Conservation (phyloP, 37 sponge, comb jelly and placozoan species). For the Mnemiopsis leidyi region DNA sequence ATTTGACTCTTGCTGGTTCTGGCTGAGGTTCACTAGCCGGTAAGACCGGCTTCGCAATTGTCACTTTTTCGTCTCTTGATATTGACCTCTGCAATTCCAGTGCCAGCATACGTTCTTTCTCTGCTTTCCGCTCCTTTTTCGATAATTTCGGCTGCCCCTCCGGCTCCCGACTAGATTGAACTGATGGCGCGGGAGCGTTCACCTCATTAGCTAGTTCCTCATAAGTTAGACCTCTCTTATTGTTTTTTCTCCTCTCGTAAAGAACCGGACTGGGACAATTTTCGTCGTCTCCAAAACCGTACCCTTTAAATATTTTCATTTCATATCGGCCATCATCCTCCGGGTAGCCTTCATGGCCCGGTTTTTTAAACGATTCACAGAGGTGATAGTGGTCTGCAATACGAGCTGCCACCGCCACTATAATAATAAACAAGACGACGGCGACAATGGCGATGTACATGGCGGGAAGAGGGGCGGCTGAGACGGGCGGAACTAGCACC, state of each 20-base stretch:
- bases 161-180: background rate
- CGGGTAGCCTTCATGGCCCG: background rate
- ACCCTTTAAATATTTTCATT: background rate
- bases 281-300: background rate
- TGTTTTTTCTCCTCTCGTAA: background rate
- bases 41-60: too few species aligned
- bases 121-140: background rate
- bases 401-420: background rate
- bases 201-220: background rate
- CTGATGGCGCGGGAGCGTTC: background rate
- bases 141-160: background rate
- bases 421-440: background rate
- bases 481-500: background rate
- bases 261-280: background rate
- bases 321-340: constrained; percentile 49
- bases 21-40: too few species aligned
- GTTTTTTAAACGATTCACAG: background rate
- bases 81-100: background rate
- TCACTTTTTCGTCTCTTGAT: background rate
- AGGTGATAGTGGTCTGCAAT: constrained; percentile 21
- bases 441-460: constrained; percentile 5
- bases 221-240: background rate
- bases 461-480: constrained; percentile 1
- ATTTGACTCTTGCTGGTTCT: background rate
- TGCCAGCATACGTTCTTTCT: background rate